Base-by-base conservation (phyloP, 1,140 invertebrate genomes). In the Bacillus rossius region DNA sequence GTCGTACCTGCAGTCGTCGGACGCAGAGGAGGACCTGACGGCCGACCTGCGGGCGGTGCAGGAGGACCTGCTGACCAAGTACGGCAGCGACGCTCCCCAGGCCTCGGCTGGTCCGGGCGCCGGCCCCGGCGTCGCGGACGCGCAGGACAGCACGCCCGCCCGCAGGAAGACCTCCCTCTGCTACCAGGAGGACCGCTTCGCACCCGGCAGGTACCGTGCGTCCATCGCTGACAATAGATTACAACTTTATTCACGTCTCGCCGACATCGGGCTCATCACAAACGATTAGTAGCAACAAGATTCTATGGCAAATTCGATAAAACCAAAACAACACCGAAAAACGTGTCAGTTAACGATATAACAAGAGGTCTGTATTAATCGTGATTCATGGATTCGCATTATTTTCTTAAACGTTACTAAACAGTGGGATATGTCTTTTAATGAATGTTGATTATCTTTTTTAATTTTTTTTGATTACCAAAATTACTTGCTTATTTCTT, bases 1-100 rank as follows among this genome's bases (percentile, higher is more conserved):
- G 1, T 89, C 88, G 0, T 96, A 94, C 68, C 75, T 96, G 7
- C 86, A 93, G 68, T 91, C 92, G 17, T 84, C 88, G 0, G 89
- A 92, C 61, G 78, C 86, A 64, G 82, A 82, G 20, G 81, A 83
- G 3, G 85, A 87, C 61, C 76, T 91, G 34, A 83, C 88, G 2
- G 84, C 86, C 14, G 91, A 95, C 74, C 75, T 94, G 17, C 82
- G 84, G 68, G 84, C 85, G 0, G 68, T 94, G 14, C 88, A 92
- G 71, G 91, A 95, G 69, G 91, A 92, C 73, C 73, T 96, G 23
- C 83, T 87, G 66, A 77, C 76, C 17, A 84, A 84, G 69, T 84
- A 84, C 64, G 41, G 47, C 38, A 75, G 64, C 23, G 69, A 73
- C 53, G 75, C 8, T 8, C 8, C 43, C 1, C 8, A 17, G 43